Evolutionary conservation across 2,888 invertebrate genomes (phyloP).

Genomic region (Protonemura montana): DNA sequence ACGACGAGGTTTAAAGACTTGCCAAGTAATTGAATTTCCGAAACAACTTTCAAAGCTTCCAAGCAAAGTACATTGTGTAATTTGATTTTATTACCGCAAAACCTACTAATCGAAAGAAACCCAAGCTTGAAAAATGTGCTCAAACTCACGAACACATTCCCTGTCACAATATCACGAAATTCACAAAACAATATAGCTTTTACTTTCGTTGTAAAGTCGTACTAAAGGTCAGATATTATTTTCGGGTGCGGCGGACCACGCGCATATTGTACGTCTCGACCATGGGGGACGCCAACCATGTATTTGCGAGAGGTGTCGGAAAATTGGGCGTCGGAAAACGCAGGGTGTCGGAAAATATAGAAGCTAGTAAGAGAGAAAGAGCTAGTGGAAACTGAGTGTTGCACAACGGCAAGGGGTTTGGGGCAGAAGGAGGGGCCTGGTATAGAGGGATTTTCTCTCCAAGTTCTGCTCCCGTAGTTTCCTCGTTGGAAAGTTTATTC

Average conservation of each 20-base stretch:
- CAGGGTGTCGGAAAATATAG: conserved; percentile 7
- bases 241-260: not conserved
- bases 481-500: not conserved
- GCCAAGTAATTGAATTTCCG: not conserved
- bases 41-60: not conserved
- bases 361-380: not conserved
- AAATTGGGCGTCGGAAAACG: not conserved
- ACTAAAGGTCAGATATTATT: too few species aligned
- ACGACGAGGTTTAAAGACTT: conserved; percentile 2
- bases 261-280: not conserved
- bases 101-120: too few species aligned
- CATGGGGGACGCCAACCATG: not conserved
- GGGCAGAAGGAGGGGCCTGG: conserved; percentile 1
- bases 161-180: not conserved
- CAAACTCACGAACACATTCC: not conserved
- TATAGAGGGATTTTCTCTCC: conserved; percentile 18
- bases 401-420: not conserved
- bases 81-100: not conserved
- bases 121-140: not conserved
- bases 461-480: conserved; percentile 10
- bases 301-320: not conserved
- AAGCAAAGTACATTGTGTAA: not conserved
- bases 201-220: too few species aligned
- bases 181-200: too few species aligned
- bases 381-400: not conserved